A percentile compares a stretch with the other conserved stretches of the same genome.
These are phyloP conservation scores for Melanotaenia trifasciata DNA, from an alignment of 2,797 vertebrate species.

Conservation along the genomic window DNA sequence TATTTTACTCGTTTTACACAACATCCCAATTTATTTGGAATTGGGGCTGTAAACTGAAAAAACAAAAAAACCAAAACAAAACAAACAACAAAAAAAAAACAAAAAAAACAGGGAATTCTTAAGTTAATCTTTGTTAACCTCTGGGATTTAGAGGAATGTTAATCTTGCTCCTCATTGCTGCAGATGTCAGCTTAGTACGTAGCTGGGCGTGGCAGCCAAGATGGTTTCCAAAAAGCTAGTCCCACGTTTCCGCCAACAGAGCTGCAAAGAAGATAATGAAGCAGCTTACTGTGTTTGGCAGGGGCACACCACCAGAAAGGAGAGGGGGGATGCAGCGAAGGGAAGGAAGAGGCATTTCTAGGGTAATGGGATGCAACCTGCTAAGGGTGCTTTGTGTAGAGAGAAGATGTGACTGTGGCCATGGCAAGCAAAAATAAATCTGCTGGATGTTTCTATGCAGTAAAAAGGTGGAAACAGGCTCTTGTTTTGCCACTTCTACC, in stretches of 20 bases:
- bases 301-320: slow-evolving; percentile 24
- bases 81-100: neutral
- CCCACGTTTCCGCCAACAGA: slow-evolving; percentile 44
- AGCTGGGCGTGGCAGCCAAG: slow-evolving; percentile 39
- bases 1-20: no score
- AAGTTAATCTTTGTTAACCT: neutral
- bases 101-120: no score
- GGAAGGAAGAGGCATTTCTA: slow-evolving; percentile 38
- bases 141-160: slow-evolving; percentile 13
- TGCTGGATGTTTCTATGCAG: slow-evolving; percentile 21
- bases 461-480: slow-evolving; percentile 34
- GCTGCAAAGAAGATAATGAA: slow-evolving; percentile 60
- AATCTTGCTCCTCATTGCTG: slow-evolving; percentile 30
- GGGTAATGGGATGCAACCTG: slow-evolving; percentile 56
- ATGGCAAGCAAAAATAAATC: slow-evolving; percentile 25
- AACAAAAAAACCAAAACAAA: no score
- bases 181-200: slow-evolving; percentile 37
- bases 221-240: slow-evolving; percentile 35
- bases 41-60: no score
- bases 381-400: slow-evolving; percentile 6
- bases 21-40: no score
- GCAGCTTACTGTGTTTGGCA: slow-evolving; percentile 38
- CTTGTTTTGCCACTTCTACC: slow-evolving; percentile 12
- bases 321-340: slow-evolving; percentile 9
- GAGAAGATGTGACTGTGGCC: slow-evolving; percentile 15